These are phyloP conservation scores for Phocoena phocoena DNA, from an alignment of 2,113 vertebrate genomes.

Conservation along the genomic window DNA sequence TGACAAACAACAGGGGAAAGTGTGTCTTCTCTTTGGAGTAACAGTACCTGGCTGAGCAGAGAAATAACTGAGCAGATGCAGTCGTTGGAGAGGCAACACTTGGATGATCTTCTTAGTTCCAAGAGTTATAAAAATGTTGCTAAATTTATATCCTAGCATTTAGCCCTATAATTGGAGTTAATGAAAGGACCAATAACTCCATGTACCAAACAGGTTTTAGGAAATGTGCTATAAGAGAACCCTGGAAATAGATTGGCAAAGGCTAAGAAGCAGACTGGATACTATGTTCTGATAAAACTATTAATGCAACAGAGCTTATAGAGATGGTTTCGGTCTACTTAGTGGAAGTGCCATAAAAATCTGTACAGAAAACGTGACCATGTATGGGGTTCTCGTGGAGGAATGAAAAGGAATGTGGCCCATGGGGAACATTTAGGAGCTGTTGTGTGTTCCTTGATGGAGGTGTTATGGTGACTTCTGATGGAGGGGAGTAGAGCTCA, in stretches of 20 bases:
- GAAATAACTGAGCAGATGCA: not conserved
- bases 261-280: not conserved
- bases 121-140: not conserved
- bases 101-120: not conserved
- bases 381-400: not conserved
- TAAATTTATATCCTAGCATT: slow-evolving; percentile 13
- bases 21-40: not conserved
- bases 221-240: not conserved
- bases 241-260: not conserved
- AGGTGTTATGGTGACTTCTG: not conserved
- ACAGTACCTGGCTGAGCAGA: not conserved
- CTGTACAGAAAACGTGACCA: not conserved
- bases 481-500: not conserved
- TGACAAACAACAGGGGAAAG: not conserved
- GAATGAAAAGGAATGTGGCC: not conserved
- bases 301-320: not conserved
- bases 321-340: not conserved
- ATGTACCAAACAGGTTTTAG: not conserved
- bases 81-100: not conserved
- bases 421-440: fast-evolving
- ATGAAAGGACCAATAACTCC: not conserved
- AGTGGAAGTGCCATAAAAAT: not conserved
- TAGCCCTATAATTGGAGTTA: not conserved
- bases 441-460: not conserved
- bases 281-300: not conserved